Conservation (phyloP, 2,797 vertebrate species). For the Strix occidentalis region DNA sequence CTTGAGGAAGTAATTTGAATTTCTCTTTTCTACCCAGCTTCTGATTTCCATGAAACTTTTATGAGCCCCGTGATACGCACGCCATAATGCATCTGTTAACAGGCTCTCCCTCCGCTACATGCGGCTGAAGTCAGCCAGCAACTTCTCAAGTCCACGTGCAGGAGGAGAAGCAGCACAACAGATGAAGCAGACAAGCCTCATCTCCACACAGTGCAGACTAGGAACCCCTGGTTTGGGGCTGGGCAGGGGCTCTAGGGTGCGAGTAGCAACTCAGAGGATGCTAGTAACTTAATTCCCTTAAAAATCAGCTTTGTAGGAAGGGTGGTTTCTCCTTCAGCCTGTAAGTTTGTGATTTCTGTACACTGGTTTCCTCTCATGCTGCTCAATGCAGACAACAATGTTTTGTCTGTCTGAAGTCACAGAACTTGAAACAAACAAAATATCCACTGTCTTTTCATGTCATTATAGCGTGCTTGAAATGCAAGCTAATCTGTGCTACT, state of each 20-base stretch:
- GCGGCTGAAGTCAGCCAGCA: neutral
- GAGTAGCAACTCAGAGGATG: neutral
- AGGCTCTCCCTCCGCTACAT: rapidly evolving
- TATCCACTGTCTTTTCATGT: neutral
- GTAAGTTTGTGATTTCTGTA: neutral
- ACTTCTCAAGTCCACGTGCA: neutral
- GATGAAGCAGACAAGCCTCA: neutral
- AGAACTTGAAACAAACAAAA: neutral
- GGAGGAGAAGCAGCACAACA: neutral
- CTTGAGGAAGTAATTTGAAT: neutral
- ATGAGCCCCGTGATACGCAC: rapidly evolving
- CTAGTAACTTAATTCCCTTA: neutral
- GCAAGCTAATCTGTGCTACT: neutral
- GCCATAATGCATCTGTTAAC: rapidly evolving
- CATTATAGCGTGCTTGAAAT: neutral
- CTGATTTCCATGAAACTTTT: neutral
- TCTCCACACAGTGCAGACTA: neutral
- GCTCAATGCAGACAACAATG: neutral
- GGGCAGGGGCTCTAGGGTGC: neutral
- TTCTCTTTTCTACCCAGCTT: neutral
- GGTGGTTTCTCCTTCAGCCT: neutral
- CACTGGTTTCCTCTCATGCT: neutral
- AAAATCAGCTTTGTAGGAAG: neutral
- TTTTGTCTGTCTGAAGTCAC: neutral
- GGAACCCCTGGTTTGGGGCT: neutral